Conservation (phyloP, 1,140 invertebrate species). For the Pseudomyrmex dendroicus region DNA sequence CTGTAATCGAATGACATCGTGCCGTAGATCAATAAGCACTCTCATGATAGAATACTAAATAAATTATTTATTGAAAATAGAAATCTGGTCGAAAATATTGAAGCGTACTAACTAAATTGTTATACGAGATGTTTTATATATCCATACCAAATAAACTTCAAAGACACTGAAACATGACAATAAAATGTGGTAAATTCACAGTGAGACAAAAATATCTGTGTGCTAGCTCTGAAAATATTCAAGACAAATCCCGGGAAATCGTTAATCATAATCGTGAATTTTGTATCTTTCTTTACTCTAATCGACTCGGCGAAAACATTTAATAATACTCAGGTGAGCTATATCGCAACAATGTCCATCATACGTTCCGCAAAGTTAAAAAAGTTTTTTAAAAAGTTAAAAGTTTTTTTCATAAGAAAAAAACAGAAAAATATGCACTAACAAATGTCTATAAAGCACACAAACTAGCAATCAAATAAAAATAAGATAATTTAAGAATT, state of each 20-base stretch:
- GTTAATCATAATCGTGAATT: slow-evolving; percentile 45
- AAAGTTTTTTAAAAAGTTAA: not conserved
- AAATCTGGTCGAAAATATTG: slow-evolving; percentile 1
- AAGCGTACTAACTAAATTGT: not conserved
- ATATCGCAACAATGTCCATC: not conserved
- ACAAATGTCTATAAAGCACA: not conserved
- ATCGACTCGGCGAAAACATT: slow-evolving; percentile 31
- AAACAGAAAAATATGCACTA: not conserved
- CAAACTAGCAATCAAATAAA: not conserved
- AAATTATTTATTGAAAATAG: slow-evolving; percentile 4
- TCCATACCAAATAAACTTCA: not conserved
- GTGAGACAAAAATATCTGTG: not conserved
- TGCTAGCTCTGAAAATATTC: not conserved
- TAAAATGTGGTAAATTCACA: not conserved
- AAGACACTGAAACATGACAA: not conserved
- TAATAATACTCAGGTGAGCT: slow-evolving; percentile 31
- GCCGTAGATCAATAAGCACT: not conserved
- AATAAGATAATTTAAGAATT: not conserved
- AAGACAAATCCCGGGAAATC: not conserved
- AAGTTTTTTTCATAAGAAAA: not conserved
- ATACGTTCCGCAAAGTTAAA: slow-evolving; percentile 21
- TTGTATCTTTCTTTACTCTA: slow-evolving; percentile 3
- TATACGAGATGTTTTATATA: not conserved
- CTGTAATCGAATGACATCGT: slow-evolving; percentile 1
- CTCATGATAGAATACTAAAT: not conserved